These are phyloP conservation scores for Penaeus japonicus DNA, from an alignment of 1,140 invertebrate genomes.

Conservation along the genomic window DNA sequence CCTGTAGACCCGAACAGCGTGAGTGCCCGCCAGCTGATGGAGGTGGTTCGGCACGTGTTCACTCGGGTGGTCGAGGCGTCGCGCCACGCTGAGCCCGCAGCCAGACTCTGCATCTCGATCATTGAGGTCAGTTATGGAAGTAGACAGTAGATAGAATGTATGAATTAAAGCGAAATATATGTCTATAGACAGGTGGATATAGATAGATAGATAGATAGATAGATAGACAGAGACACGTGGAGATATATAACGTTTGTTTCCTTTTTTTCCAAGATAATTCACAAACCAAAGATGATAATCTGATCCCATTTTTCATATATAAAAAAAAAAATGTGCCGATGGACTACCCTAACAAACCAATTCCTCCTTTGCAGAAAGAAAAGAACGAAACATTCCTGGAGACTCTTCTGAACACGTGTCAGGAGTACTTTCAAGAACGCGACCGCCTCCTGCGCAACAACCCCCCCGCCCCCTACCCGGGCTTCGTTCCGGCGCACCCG, in stretches of 20 bases:
- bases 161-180: too few species aligned
- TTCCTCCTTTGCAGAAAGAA: conserved; percentile 71
- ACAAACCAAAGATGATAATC: not conserved
- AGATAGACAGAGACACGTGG: too few species aligned
- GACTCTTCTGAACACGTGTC: conserved; percentile 84
- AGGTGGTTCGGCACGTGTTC: conserved; percentile 81
- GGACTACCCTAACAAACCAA: too few species aligned
- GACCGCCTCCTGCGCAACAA: conserved; percentile 65
- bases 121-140: conserved; percentile 71
- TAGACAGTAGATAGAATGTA: not conserved
- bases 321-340: too few species aligned
- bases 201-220: too few species aligned
- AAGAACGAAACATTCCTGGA: conserved; percentile 86
- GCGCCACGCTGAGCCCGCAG: conserved; percentile 79
- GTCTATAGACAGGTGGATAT: not conserved
- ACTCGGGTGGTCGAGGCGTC: conserved; percentile 80
- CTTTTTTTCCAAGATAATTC: not conserved
- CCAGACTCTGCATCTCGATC: conserved; percentile 81
- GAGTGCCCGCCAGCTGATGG: conserved; percentile 80
- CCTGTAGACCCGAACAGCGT: conserved; percentile 78
- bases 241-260: too few species aligned
- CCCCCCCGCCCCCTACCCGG: conserved; percentile 45
- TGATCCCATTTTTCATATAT: not conserved
- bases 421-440: conserved; percentile 88
- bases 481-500: conserved; percentile 64